Conservation (phyloP, 2,113 vertebrate species). For the Bos indicus region DNA sequence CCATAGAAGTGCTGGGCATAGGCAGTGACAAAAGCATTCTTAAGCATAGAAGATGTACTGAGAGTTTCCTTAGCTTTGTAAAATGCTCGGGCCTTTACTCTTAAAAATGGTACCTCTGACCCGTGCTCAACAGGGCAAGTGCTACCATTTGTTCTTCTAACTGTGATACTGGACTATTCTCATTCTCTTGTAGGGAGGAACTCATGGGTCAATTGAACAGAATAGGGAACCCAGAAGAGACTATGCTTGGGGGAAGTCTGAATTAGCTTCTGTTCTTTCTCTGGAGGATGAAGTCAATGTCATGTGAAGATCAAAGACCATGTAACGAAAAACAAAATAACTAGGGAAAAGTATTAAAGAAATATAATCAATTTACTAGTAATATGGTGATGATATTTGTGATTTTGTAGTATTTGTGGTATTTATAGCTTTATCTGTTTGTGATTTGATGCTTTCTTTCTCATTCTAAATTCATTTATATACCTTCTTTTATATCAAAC, state of each 20-base stretch:
- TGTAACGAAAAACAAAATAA: background rate
- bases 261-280: constrained; percentile 7
- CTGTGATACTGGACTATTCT: background rate
- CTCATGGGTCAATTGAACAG: background rate
- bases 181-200: background rate
- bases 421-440: constrained; percentile 1
- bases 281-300: background rate
- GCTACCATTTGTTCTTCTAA: background rate
- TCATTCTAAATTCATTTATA: constrained; percentile 4
- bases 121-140: background rate
- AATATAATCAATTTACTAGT: background rate
- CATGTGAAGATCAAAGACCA: background rate
- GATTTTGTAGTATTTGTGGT: background rate
- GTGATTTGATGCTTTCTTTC: constrained; percentile 27
- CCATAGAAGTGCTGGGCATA: background rate
- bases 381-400: background rate
- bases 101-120: background rate
- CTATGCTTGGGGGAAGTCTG: background rate
- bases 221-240: background rate
- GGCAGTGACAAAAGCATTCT: background rate
- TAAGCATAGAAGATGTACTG: background rate
- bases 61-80: background rate
- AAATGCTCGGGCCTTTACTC: background rate
- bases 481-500: background rate
- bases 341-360: background rate